Evolutionary conservation across 1,140 invertebrate genomes (phyloP).

Genomic region (Triops longicaudatus): DNA sequence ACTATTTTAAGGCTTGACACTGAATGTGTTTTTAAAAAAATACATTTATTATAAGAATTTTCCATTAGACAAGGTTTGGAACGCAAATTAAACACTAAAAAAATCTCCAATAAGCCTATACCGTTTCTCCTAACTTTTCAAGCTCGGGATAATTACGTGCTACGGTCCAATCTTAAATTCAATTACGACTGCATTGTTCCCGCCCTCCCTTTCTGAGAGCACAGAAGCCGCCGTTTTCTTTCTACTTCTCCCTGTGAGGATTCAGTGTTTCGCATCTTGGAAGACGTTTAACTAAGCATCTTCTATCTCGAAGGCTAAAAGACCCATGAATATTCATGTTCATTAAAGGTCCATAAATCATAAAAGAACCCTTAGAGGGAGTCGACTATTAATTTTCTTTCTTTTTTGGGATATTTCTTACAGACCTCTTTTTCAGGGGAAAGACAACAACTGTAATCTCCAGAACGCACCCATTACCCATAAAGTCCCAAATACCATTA

Average conservation of each 20-base stretch:
- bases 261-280: too few relatives aligned
- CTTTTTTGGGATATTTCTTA: not conserved
- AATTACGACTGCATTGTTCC: not conserved
- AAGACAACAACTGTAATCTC: not conserved
- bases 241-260: not conserved
- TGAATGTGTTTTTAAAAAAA: too few relatives aligned
- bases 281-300: not conserved
- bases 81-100: too few relatives aligned
- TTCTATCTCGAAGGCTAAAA: not conserved
- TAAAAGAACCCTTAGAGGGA: not conserved
- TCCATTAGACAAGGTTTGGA: too few relatives aligned
- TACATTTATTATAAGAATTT: too few relatives aligned
- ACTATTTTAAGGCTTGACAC: too few relatives aligned
- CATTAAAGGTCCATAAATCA: conserved; percentile 15
- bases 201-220: not conserved
- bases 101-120: too few relatives aligned
- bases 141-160: not conserved
- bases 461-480: not conserved
- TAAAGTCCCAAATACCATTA: too few relatives aligned
- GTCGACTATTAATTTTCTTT: not conserved
- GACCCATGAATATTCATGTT: not conserved
- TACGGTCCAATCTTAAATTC: not conserved
- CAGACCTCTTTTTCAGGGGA: not conserved
- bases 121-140: too few relatives aligned
- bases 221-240: not conserved